These are phyloP conservation scores for Willowsia nigromaculata DNA, from an alignment of 2,888 invertebrate genomes.

Conservation along the genomic window DNA sequence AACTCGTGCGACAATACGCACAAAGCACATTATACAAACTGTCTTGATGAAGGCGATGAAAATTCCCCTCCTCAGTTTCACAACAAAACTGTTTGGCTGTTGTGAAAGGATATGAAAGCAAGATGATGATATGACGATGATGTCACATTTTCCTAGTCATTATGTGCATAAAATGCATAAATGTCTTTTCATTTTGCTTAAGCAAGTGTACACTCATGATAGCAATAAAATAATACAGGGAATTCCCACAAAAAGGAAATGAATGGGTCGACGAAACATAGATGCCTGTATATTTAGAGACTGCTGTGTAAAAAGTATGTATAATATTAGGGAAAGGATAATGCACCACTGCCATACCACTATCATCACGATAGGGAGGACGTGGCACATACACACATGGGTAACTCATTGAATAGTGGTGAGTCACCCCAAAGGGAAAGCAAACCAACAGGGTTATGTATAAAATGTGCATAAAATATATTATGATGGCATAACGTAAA, in stretches of 20 bases:
- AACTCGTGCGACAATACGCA: neutral
- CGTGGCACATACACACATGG: constrained; percentile 19
- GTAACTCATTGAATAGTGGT: neutral
- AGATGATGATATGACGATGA: constrained; percentile 42
- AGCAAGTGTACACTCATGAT: constrained; percentile 68
- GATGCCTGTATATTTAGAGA: neutral
- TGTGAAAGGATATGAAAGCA: neutral
- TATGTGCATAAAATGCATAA: constrained; percentile 71
- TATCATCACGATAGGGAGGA: neutral
- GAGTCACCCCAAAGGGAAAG: constrained; percentile 30
- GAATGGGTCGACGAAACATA: neutral
- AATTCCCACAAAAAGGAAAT: neutral
- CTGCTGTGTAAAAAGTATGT: neutral
- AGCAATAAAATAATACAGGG: constrained; percentile 50
- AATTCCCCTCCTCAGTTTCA: constrained; percentile 7
- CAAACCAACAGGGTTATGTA: neutral
- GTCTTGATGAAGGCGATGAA: neutral
- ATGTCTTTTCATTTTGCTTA: constrained; percentile 71
- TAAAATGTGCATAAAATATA: constrained; percentile 37
- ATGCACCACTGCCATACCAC: constrained; percentile 6
- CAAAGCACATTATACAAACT: neutral
- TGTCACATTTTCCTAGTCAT: constrained; percentile 71
- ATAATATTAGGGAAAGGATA: constrained; percentile 2
- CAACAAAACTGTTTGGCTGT: constrained; percentile 28
- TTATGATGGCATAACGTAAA: constrained; percentile 18